These are phyloP conservation scores for Alca torda DNA, from an alignment of 2,797 vertebrate species.

Conservation along the genomic window DNA sequence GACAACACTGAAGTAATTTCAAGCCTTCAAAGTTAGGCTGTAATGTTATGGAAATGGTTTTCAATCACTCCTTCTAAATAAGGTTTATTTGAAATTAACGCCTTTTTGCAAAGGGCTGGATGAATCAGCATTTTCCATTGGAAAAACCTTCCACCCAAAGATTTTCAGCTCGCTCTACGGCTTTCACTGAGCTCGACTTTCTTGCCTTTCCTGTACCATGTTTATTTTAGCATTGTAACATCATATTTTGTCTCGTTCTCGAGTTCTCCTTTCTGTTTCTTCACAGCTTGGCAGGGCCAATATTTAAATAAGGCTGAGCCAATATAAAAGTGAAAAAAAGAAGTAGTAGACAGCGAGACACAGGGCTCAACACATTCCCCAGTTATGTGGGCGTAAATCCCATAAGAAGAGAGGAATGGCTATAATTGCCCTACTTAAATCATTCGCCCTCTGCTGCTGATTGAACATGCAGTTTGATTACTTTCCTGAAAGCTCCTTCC, in stretches of 20 bases:
- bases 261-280: not conserved
- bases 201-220: constrained; percentile 52
- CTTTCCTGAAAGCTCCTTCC: not conserved
- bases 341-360: not conserved
- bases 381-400: not conserved
- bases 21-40: constrained; percentile 15
- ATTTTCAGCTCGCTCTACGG: not conserved
- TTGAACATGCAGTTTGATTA: not conserved
- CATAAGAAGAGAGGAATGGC: not conserved
- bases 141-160: constrained; percentile 17
- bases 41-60: constrained; percentile 51
- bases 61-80: constrained; percentile 27
- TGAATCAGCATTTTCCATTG: constrained; percentile 48
- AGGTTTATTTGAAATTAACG: constrained; percentile 48
- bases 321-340: not conserved
- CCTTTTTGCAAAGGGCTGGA: not conserved
- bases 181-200: constrained; percentile 29
- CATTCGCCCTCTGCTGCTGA: not conserved
- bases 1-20: constrained; percentile 9
- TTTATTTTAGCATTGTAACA: constrained; percentile 47
- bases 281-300: not conserved
- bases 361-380: not conserved
- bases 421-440: not conserved
- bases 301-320: constrained; percentile 18
- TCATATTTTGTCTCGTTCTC: constrained; percentile 49